phyloP scores from a whole-genome alignment of 2,797 vertebrate species.

The Catamblyrhynchus diadema region DNA sequence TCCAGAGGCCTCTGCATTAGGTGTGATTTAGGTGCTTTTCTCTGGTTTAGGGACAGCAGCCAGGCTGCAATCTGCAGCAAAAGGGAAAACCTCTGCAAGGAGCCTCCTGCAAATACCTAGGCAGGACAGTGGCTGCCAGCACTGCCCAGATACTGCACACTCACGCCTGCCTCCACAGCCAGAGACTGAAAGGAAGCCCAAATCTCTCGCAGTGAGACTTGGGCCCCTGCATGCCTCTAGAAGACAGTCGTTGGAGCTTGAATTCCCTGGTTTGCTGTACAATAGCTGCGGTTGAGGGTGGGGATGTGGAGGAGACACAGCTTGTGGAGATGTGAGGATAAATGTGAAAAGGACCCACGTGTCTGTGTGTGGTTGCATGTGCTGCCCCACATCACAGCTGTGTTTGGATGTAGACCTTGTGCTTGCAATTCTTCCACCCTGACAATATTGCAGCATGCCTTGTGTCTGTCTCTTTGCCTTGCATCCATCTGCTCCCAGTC shows the following conservation, averaged over 20 bases:
- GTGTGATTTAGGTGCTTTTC: neutral
- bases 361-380: neutral
- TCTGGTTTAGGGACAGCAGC: neutral
- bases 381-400: neutral
- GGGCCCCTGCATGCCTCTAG: neutral
- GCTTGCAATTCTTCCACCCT: neutral
- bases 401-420: neutral
- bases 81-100: neutral
- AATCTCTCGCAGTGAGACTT: neutral
- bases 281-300: neutral
- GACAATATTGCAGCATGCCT: neutral
- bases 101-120: neutral
- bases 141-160: conserved; percentile 35
- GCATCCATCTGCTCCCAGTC: neutral
- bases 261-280: neutral
- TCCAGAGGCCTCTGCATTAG: neutral
- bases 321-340: neutral
- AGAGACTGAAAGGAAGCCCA: neutral
- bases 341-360: accelerated
- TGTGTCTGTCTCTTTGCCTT: neutral
- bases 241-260: neutral
- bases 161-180: neutral
- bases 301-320: neutral
- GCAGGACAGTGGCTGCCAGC: neutral
- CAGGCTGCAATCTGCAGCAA: conserved; percentile 31